These are phyloP conservation scores for Mesopsocus fuscifrons DNA, from an alignment of 2,888 invertebrate genomes.

Conservation along the genomic window DNA sequence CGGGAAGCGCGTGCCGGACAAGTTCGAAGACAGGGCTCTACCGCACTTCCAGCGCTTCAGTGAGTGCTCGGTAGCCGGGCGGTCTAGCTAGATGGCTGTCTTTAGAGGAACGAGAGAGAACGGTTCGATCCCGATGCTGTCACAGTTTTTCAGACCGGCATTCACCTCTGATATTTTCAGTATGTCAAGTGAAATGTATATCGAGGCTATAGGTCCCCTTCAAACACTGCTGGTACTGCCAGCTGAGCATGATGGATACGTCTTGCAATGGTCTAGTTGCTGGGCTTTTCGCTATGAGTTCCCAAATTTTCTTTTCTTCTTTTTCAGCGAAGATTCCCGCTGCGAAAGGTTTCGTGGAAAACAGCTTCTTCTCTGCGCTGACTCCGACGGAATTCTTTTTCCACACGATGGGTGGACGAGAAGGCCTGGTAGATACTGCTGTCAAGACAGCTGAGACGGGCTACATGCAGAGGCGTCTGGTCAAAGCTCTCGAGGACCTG, in stretches of 20 bases:
- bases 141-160: too few relatives aligned
- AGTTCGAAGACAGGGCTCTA: conserved; percentile 83
- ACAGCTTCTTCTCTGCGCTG: conserved; percentile 92
- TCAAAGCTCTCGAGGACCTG: conserved; percentile 92
- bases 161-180: too few relatives aligned
- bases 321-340: conserved; percentile 59
- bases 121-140: too few relatives aligned
- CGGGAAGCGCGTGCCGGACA: conserved; percentile 92
- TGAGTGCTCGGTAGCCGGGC: too few relatives aligned
- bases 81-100: too few relatives aligned
- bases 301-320: conserved; percentile 11
- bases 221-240: too few relatives aligned
- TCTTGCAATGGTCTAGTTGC: too few relatives aligned
- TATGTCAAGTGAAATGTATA: too few relatives aligned
- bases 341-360: conserved; percentile 93
- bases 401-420: conserved; percentile 97
- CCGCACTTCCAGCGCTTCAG: conserved; percentile 87
- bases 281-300: conserved; percentile 9
- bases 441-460: conserved; percentile 99
- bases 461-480: conserved; percentile 90
- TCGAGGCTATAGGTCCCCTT: too few relatives aligned
- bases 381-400: conserved; percentile 98
- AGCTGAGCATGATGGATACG: too few relatives aligned
- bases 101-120: too few relatives aligned
- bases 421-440: conserved; percentile 95